phyloP scores from a whole-genome alignment of 2,113 vertebrate species.

The Porphyrio hochstetteri region DNA sequence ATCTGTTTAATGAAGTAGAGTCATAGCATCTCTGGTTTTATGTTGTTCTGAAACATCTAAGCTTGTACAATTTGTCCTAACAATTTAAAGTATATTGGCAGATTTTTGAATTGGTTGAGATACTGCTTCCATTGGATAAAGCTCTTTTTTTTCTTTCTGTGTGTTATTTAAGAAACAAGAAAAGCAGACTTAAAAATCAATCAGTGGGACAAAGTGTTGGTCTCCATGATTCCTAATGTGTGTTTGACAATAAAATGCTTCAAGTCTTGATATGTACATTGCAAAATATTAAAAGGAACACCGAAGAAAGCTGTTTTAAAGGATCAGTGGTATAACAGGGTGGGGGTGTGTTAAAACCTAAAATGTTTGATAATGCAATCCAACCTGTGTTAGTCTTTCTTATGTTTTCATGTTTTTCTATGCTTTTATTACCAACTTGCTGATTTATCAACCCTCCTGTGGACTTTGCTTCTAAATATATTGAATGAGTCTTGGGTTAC shows the following conservation, averaged over 20 bases:
- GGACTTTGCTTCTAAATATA: not conserved
- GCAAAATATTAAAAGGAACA: not conserved
- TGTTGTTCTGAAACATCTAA: not conserved
- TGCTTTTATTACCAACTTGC: not conserved
- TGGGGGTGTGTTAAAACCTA: not conserved
- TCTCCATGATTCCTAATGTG: not conserved
- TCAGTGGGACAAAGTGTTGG: not conserved
- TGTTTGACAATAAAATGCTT: not conserved
- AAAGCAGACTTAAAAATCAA: slow-evolving; percentile 1
- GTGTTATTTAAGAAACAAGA: not conserved
- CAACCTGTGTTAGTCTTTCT: not conserved
- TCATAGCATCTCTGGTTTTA: not conserved
- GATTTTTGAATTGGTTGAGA: not conserved
- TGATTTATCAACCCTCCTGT: not conserved
- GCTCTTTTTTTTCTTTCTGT: fast-evolving
- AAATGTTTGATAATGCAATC: not conserved
- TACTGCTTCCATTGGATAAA: not conserved
- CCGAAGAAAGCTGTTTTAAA: not conserved
- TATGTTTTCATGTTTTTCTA: not conserved
- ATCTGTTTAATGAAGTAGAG: not conserved
- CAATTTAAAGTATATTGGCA: not conserved
- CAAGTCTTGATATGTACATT: not conserved
- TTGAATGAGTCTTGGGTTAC: not conserved
- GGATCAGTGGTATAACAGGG: not conserved
- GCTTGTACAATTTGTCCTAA: not conserved